Evolutionary conservation across 2,113 vertebrate species (phyloP).

Genomic region (Budorcas taxicolor): DNA sequence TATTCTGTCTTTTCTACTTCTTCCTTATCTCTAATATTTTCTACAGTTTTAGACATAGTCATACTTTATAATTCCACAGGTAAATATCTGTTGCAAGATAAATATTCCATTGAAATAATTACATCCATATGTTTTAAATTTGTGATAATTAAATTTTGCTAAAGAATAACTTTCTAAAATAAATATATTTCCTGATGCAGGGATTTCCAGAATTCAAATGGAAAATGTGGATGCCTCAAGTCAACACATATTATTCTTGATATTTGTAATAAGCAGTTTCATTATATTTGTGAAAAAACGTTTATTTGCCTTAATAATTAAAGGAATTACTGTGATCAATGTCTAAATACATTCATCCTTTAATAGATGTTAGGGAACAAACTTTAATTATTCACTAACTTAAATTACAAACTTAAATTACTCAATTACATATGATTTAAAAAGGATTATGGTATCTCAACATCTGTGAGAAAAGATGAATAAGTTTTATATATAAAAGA

Average conservation of each 20-base stretch:
- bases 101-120: background rate
- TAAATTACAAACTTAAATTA: background rate
- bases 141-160: background rate
- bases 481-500: background rate
- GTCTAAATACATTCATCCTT: background rate
- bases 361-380: background rate
- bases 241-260: background rate
- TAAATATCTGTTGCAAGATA: background rate
- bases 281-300: background rate
- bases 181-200: background rate
- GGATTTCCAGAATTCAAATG: background rate
- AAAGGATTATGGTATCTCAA: background rate
- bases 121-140: background rate
- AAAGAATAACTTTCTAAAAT: background rate
- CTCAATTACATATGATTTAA: background rate
- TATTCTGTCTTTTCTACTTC: background rate
- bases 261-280: rapidly evolving
- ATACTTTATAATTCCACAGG: background rate
- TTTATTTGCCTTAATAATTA: background rate
- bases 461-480: background rate
- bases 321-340: background rate
- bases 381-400: background rate
- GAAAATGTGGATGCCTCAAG: background rate
- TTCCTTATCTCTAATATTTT: background rate
- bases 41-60: background rate